These are phyloP conservation scores for Esox lucius DNA, from an alignment of 2,797 vertebrate species.

Conservation along the genomic window DNA sequence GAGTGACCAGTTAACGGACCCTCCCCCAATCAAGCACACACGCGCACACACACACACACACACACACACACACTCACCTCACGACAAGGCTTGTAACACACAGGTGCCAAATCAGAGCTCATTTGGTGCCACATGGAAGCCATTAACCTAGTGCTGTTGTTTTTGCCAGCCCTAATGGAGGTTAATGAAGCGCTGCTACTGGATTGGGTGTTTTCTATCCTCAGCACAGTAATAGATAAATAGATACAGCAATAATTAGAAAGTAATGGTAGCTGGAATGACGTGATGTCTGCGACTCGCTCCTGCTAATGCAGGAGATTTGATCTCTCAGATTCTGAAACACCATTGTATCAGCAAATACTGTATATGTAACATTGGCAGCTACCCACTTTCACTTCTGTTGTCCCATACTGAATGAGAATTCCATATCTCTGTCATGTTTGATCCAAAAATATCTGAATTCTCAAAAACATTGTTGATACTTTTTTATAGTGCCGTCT, in stretches of 20 bases:
- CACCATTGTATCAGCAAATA: neutral
- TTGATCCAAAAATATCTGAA: conserved; percentile 2
- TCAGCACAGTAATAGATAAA: conserved; percentile 4
- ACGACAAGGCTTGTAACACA: neutral
- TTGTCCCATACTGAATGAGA: neutral
- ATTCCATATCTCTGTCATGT: neutral
- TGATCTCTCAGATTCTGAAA: neutral
- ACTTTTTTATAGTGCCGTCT: neutral
- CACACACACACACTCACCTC: neutral
- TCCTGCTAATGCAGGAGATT: neutral
- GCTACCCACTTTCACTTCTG: neutral
- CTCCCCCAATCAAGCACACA: neutral
- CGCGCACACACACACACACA: neutral
- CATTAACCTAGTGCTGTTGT: neutral
- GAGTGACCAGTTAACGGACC: neutral
- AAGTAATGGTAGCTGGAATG: no score
- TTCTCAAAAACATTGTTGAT: no score
- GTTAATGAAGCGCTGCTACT: conserved; percentile 4
- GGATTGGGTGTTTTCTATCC: neutral
- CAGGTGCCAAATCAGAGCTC: conserved; percentile 4
- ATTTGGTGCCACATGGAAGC: neutral
- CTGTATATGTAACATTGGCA: neutral
- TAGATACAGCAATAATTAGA: neutral
- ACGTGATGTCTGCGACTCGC: neutral
- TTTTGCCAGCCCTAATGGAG: neutral